Conservation (phyloP, 37 sponge, comb jelly and placozoan species). For the Amphimedon queenslandica region DNA sequence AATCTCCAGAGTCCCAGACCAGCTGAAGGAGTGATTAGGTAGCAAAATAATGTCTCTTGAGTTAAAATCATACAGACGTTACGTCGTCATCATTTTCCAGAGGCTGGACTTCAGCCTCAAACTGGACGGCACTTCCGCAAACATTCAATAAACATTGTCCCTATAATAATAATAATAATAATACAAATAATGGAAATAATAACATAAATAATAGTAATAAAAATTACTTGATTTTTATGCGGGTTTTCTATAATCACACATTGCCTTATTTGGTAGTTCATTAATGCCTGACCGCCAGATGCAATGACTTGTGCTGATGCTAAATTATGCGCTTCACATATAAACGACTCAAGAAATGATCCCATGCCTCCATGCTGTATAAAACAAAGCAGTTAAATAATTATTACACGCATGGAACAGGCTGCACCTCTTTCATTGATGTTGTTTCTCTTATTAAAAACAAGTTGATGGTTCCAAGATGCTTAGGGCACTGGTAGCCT, state of each 20-base stretch:
- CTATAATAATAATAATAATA: constrained; percentile 18
- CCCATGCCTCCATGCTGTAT: constrained; percentile 36
- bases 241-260: constrained; percentile 60
- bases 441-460: constrained; percentile 79
- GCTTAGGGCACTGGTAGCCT: constrained; percentile 19
- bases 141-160: constrained; percentile 69
- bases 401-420: background rate
- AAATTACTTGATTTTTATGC: constrained; percentile 80
- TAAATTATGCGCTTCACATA: constrained; percentile 57
- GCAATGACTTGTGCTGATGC: constrained; percentile 54
- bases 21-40: too few species aligned
- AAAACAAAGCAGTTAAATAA: background rate
- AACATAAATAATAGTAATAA: background rate
- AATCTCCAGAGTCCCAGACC: too few species aligned
- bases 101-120: background rate
- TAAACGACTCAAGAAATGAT: constrained; percentile 51
- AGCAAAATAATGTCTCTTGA: too few species aligned
- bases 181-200: background rate
- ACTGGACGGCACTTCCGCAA: constrained; percentile 55
- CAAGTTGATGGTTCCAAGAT: constrained; percentile 58
- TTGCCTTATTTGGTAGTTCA: constrained; percentile 55
- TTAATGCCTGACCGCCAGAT: constrained; percentile 65
- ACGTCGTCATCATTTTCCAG: too few species aligned
- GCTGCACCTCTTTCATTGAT: constrained; percentile 48
- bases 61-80: too few species aligned